Conservation (phyloP, 2,113 vertebrate species). For the Alosa alosa region DNA sequence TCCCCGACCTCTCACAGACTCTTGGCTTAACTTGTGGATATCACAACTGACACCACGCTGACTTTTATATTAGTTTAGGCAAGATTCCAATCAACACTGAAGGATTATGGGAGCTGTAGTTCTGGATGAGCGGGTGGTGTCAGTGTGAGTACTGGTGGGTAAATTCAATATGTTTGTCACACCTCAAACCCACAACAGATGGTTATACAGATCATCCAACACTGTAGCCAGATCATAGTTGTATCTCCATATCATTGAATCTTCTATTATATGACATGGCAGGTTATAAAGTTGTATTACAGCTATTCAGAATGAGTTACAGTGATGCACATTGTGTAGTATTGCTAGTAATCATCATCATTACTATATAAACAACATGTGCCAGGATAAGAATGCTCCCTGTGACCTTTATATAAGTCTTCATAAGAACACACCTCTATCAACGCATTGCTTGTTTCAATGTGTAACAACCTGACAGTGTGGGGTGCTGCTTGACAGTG, state of each 20-base stretch:
- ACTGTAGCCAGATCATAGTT: neutral
- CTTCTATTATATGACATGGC: too few species aligned
- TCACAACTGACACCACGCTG: neutral
- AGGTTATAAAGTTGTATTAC: neutral
- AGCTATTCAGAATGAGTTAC: neutral
- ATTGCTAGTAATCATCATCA: too few species aligned
- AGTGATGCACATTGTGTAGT: neutral
- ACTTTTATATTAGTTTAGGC: conserved; percentile 8
- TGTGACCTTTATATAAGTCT: neutral
- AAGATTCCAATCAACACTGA: neutral
- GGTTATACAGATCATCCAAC: neutral
- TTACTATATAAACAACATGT: neutral
- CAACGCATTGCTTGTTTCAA: neutral
- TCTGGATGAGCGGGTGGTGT: neutral
- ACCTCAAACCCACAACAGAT: neutral
- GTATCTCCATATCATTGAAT: neutral
- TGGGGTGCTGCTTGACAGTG: neutral
- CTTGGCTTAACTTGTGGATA: neutral
- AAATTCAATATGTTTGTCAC: neutral
- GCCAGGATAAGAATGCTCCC: neutral
- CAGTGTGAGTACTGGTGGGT: neutral
- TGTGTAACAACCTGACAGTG: neutral
- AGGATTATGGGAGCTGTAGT: neutral
- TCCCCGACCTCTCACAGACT: neutral
- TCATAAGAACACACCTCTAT: neutral